These are phyloP conservation scores for Pseudotriccus pelzelni DNA, from an alignment of 2,797 vertebrate species.

Conservation along the genomic window DNA sequence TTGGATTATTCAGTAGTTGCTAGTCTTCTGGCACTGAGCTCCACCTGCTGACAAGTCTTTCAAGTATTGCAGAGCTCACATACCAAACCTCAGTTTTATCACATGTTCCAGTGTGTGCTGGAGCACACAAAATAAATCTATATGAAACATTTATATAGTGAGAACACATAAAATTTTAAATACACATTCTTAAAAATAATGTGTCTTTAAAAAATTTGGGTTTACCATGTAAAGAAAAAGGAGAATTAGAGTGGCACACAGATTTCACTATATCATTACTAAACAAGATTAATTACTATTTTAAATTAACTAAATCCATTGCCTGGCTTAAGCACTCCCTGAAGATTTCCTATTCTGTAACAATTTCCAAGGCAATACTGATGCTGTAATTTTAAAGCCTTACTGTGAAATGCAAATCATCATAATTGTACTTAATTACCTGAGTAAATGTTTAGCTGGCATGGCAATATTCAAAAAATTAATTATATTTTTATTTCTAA, in stretches of 20 bases:
- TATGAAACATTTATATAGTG: not conserved
- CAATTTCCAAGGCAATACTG: not conserved
- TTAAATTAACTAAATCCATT: not conserved
- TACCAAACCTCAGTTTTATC: not conserved
- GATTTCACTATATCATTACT: not conserved
- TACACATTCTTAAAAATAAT: not conserved
- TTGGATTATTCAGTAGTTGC: not conserved
- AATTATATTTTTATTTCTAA: not conserved
- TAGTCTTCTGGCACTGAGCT: constrained; percentile 61
- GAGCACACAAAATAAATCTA: not conserved
- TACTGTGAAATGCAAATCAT: not conserved
- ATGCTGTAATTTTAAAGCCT: not conserved
- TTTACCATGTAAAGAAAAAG: not conserved
- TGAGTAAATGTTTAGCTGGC: not conserved
- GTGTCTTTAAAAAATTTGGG: not conserved
- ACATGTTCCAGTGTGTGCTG: not conserved
- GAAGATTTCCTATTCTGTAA: not conserved
- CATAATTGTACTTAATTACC: not conserved
- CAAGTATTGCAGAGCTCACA: not conserved
- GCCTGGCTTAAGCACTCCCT: not conserved
- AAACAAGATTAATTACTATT: not conserved
- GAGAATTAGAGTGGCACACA: not conserved
- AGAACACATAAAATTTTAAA: not conserved
- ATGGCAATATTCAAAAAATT: not conserved
- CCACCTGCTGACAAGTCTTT: constrained; percentile 71